Percentiles rank a stretch among this genome's conserved stretches.
Conservation (phyloP, 1,140 invertebrate species). For the Nephotettix cincticeps region DNA sequence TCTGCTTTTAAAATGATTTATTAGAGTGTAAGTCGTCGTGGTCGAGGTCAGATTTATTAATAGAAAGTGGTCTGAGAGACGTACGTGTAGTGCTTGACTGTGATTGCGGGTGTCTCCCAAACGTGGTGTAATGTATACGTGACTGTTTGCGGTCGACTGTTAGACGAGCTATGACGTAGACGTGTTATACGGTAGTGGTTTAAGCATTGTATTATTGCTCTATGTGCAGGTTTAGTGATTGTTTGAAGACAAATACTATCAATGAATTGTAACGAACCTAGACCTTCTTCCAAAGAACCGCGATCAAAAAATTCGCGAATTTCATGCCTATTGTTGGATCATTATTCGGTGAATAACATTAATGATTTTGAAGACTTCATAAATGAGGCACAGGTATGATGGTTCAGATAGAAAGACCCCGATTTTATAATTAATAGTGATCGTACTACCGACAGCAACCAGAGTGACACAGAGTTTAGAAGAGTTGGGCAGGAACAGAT, state of each 20-base stretch:
- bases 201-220: no score
- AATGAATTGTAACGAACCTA: neutral
- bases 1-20: neutral
- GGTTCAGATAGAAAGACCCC: neutral
- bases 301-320: neutral
- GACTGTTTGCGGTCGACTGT: neutral
- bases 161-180: no score
- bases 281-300: neutral
- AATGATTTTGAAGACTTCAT: conserved; percentile 1
- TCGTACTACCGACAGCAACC: neutral
- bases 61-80: conserved; percentile 17
- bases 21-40: neutral
- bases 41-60: neutral
- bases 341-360: neutral
- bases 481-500: neutral
- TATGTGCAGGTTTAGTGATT: neutral
- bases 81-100: conserved; percentile 5
- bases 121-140: neutral
- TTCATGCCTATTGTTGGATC: neutral
- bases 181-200: no score
- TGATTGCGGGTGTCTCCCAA: neutral
- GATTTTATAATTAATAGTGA: conserved; percentile 15
- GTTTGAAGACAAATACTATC: neutral
- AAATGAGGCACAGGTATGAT: conserved; percentile 4
- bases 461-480: neutral